These are phyloP conservation scores for Atherinomorus stipes DNA, from an alignment of 2,113 vertebrate species.

Conservation along the genomic window DNA sequence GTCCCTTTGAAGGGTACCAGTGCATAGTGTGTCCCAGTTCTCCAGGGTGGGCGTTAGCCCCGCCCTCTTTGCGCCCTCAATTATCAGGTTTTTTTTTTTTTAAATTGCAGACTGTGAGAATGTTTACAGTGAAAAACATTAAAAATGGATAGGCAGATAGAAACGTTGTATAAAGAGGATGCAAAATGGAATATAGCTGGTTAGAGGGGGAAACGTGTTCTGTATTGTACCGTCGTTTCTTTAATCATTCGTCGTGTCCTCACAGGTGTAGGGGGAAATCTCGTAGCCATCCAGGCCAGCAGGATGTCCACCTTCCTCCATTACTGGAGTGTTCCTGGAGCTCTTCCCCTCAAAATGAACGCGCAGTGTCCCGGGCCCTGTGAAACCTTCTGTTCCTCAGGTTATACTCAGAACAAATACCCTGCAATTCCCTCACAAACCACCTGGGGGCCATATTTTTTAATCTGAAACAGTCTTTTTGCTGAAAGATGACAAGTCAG, in stretches of 20 bases:
- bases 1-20: too few species aligned
- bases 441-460: neutral
- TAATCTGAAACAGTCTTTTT: neutral
- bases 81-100: too few species aligned
- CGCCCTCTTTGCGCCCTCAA: too few species aligned
- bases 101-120: too few species aligned
- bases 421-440: neutral
- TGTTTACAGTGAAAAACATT: too few species aligned
- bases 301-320: slow-evolving; percentile 95
- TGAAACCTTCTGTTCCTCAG: slow-evolving; percentile 88
- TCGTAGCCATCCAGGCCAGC: slow-evolving; percentile 94
- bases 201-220: neutral
- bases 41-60: too few species aligned
- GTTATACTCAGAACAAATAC: slow-evolving; percentile 66
- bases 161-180: too few species aligned
- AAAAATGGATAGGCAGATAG: too few species aligned
- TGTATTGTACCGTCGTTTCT: neutral
- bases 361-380: slow-evolving; percentile 87
- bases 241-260: neutral
- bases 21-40: too few species aligned
- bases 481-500: neutral
- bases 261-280: slow-evolving; percentile 91
- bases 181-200: too few species aligned
- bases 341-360: slow-evolving; percentile 86
- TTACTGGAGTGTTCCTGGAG: slow-evolving; percentile 88